These are phyloP conservation scores for Cochlearius cochlearius DNA, from an alignment of 2,113 vertebrate species.

Conservation along the genomic window DNA sequence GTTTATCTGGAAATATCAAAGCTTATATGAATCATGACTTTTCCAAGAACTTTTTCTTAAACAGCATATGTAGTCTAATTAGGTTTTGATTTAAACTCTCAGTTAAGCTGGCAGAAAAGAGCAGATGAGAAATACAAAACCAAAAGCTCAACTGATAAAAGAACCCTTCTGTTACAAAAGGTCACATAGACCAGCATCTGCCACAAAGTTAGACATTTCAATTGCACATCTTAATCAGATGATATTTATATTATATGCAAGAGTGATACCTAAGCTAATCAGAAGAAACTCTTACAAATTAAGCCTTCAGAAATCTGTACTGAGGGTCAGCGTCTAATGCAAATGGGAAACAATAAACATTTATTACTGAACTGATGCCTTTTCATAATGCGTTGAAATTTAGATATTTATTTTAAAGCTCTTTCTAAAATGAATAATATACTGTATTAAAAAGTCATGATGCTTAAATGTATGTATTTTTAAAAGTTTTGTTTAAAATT, in stretches of 20 bases:
- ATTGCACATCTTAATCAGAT: not conserved
- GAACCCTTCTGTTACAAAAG: constrained; percentile 40
- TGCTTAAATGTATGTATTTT: not conserved
- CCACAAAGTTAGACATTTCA: not conserved
- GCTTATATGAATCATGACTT: constrained; percentile 40
- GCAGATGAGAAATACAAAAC: constrained; percentile 30
- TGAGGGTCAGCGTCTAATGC: not conserved
- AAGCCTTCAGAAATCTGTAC: not conserved
- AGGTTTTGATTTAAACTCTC: constrained; percentile 46
- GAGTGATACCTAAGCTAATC: not conserved
- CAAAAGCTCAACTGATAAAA: constrained; percentile 33
- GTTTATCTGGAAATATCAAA: constrained; percentile 40
- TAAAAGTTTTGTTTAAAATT: not conserved
- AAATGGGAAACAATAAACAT: not conserved
- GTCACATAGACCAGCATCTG: constrained; percentile 36
- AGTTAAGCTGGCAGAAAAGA: constrained; percentile 16
- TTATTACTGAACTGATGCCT: not conserved
- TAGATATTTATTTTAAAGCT: not conserved
- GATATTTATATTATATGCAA: not conserved
- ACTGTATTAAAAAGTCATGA: not conserved
- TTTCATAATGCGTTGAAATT: not conserved
- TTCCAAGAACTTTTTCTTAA: constrained; percentile 27
- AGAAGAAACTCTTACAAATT: not conserved
- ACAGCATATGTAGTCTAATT: constrained; percentile 57
- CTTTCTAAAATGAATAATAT: not conserved